Conservation (phyloP, 2,888 invertebrate genomes). For the Dicyrtoma fusca region DNA sequence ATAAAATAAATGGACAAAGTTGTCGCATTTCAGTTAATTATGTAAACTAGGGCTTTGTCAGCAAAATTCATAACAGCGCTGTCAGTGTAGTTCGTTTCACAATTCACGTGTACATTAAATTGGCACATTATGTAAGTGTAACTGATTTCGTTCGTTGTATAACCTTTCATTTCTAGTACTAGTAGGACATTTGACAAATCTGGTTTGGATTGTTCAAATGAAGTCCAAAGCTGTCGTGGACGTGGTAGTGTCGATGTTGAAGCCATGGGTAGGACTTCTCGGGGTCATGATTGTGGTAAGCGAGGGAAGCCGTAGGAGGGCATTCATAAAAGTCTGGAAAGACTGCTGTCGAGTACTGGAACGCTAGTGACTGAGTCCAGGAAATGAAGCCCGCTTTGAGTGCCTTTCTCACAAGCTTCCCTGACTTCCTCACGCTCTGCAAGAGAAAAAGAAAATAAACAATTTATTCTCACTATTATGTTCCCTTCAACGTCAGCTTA, state of each 20-base stretch:
- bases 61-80: too few relatives aligned
- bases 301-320: background rate
- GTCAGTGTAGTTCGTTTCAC: too few relatives aligned
- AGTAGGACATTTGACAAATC: background rate
- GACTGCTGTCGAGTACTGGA: constrained; percentile 3
- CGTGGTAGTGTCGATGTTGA: background rate
- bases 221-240: background rate
- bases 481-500: too few relatives aligned
- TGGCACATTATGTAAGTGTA: too few relatives aligned
- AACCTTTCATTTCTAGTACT: too few relatives aligned
- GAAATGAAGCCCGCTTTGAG: constrained; percentile 15
- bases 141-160: too few relatives aligned
- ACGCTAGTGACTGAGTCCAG: constrained; percentile 18
- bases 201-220: constrained; percentile 4
- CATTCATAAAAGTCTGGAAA: constrained; percentile 26
- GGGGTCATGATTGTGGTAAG: background rate
- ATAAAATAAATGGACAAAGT: too few relatives aligned
- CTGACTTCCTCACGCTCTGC: constrained; percentile 18
- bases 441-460: too few relatives aligned
- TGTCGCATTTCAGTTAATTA: too few relatives aligned
- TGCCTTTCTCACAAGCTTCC: constrained; percentile 15
- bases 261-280: background rate
- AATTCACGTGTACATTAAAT: too few relatives aligned
- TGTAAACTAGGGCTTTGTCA: too few relatives aligned
- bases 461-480: too few relatives aligned